Evolutionary conservation across 2,888 invertebrate species (phyloP).

Genomic region (Galeruca laticollis): DNA sequence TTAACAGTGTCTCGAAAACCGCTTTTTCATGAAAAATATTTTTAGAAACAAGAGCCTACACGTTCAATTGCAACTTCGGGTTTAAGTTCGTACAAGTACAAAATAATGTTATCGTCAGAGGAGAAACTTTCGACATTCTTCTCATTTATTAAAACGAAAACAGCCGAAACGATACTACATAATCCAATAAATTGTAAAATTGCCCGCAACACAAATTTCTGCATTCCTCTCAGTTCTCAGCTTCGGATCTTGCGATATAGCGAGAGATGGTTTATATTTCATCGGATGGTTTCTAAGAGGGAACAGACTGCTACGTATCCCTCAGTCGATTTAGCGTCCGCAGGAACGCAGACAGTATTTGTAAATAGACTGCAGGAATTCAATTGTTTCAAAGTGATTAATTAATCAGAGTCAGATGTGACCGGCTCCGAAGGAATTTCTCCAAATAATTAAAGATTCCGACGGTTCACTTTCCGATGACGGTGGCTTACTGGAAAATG

Average conservation of each 20-base stretch:
- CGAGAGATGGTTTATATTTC: constrained; percentile 33
- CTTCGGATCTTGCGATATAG: background rate
- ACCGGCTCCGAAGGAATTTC: constrained; percentile 39
- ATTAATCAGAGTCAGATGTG: constrained; percentile 58
- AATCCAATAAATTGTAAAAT: background rate
- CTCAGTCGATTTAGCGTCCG: constrained; percentile 45
- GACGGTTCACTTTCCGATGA: constrained; percentile 40
- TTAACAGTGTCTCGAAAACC: no score
- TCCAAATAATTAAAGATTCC: constrained; percentile 61
- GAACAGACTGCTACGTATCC: constrained; percentile 24
- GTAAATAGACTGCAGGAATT: constrained; percentile 64
- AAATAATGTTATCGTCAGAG: no score
- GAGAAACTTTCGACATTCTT: background rate
- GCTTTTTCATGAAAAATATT: no score
- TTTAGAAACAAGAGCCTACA: no score
- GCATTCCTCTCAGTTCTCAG: constrained; percentile 3
- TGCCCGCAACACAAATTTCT: constrained; percentile 3
- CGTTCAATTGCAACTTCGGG: no score
- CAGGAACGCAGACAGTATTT: constrained; percentile 62
- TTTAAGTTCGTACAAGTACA: no score
- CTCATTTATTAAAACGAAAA: constrained; percentile 2
- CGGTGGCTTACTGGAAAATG: background rate
- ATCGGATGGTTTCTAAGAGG: constrained; percentile 16
- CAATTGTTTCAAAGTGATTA: constrained; percentile 63
- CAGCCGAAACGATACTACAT: background rate